These are phyloP conservation scores for Clitarchus hookeri DNA, from an alignment of 2,888 invertebrate species.

Conservation along the genomic window DNA sequence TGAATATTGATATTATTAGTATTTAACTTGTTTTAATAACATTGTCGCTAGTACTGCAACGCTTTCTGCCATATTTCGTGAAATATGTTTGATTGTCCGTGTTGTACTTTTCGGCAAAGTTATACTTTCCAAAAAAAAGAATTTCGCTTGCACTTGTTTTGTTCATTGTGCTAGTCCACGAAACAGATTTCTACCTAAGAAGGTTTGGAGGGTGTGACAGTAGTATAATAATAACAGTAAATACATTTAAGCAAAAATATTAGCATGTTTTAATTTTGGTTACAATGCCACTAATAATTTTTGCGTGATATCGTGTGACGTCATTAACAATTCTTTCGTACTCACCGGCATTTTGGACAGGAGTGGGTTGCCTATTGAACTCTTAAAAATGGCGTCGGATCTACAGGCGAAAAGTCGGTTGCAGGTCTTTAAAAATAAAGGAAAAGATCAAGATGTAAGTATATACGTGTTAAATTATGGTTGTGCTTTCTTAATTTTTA, in stretches of 20 bases:
- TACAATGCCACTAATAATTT: neutral
- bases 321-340: constrained; percentile 37
- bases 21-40: too few species aligned
- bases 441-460: constrained; percentile 98
- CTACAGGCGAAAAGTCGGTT: constrained; percentile 82
- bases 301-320: constrained; percentile 36
- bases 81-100: too few species aligned
- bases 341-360: constrained; percentile 44
- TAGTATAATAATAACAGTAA: neutral
- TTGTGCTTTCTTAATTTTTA: constrained; percentile 26
- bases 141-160: too few species aligned
- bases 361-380: constrained; percentile 40
- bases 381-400: constrained; percentile 67
- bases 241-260: constrained; percentile 4
- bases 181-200: neutral
- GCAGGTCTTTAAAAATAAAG: constrained; percentile 97
- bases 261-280: constrained; percentile 17
- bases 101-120: too few species aligned
- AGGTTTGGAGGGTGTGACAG: neutral
- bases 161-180: neutral
- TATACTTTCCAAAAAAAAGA: too few species aligned
- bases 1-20: too few species aligned
- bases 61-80: too few species aligned
- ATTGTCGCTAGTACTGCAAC: too few species aligned
- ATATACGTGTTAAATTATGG: constrained; percentile 40